Base-by-base conservation (phyloP, 2,888 invertebrate genomes). In the Cordylochernes scorpioides region DNA sequence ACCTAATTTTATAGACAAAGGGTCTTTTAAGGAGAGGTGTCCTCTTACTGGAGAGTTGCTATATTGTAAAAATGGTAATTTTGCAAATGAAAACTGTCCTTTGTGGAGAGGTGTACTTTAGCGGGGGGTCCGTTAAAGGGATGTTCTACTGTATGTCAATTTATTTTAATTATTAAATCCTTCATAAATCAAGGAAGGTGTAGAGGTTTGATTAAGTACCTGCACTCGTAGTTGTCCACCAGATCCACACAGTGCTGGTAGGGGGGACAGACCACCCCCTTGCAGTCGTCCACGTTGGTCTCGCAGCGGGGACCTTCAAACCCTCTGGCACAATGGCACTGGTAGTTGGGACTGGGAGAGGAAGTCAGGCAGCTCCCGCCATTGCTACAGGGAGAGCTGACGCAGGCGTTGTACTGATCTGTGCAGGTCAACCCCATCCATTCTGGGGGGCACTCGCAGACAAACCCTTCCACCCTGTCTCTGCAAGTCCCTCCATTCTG, bases 211-310 rank as follows among this genome's bases (percentile, higher is more conserved):
- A 19, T 19, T n/a, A 24, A 30, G 25, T 19, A 36, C 36, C 78
- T 75, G 59, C 82, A 82, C 47, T 72, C 68, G 57, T 74, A 82
- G 29, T 69, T 67, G 51, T 73, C 71, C 34, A 72, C 67, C 53
- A 71, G 44, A 52, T 84, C 78, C 24, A 73, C 68, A 51, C 84
- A 86, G 52, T 78, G 74, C 41, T 58, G 55, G 7, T 57, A 58
- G 17, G 55, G 47, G 2, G 60, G 54, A 44, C 66, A 63, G 19
- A 47, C 46, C 10, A 56, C 53, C 28, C 53, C 57, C n/a, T 52
- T 35, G 49, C 39, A 39, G 14, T 39, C 39, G 29, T 39, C 31
- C 8, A 34, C 24, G 24, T 39, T 34, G 13, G 31, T 27, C 15
- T 37, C 35, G 17, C 39, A 39, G 3, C 29, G 29, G 21, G 13